phyloP scores from a whole-genome alignment of 2,888 invertebrate species.

The Calameuta pallipes region DNA sequence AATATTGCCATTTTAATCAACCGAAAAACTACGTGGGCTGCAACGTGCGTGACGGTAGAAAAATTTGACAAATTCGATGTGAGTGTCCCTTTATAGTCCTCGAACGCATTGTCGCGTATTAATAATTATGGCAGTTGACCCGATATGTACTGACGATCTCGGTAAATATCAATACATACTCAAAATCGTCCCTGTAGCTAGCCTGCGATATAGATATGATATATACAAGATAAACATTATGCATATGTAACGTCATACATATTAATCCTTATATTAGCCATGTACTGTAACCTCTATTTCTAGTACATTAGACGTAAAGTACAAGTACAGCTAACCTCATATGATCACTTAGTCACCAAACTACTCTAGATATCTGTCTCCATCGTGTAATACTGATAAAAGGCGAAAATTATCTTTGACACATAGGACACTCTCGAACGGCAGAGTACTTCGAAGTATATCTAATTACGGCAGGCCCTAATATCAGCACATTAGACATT shows the following conservation, averaged over 20 bases:
- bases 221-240: too few relatives aligned
- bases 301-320: background rate
- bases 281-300: background rate
- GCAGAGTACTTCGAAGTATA: background rate
- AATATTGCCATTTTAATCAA: too few relatives aligned
- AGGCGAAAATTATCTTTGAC: background rate
- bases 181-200: background rate
- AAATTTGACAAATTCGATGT: too few relatives aligned
- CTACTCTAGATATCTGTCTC: background rate
- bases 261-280: too few relatives aligned
- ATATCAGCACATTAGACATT: background rate
- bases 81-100: background rate
- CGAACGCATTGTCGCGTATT: background rate
- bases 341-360: background rate
- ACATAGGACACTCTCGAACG: background rate
- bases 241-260: too few relatives aligned
- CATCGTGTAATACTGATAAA: background rate
- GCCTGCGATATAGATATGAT: background rate
- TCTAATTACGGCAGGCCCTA: background rate
- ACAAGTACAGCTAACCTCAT: background rate
- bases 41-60: too few relatives aligned
- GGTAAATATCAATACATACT: background rate
- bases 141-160: background rate
- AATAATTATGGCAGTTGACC: background rate
- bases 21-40: too few relatives aligned